A percentile compares a stretch with the other conserved stretches of the same genome.
These are phyloP conservation scores for Melolontha melolontha DNA, from an alignment of 2,888 invertebrate species.

Conservation along the genomic window DNA sequence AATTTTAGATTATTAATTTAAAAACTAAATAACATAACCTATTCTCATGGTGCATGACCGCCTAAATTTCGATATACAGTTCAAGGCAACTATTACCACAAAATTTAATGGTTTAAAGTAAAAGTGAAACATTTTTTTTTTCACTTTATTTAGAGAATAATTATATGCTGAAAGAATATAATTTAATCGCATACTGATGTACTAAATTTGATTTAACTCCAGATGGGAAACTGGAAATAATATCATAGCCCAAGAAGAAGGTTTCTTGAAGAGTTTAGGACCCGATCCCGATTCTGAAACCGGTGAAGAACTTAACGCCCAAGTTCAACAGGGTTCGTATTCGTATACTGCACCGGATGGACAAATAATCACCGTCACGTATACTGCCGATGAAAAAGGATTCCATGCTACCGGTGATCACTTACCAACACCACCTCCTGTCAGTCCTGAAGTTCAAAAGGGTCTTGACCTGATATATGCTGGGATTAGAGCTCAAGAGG, in stretches of 20 bases:
- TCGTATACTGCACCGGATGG: conserved; percentile 85
- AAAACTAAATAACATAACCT: too few relatives aligned
- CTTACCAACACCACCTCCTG: conserved; percentile 86
- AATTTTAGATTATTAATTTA: too few relatives aligned
- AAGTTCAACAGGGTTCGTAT: conserved; percentile 84
- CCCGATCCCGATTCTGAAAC: conserved; percentile 63
- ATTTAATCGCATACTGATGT: too few relatives aligned
- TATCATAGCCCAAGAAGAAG: conserved; percentile 83
- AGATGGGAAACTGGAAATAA: conserved; percentile 88
- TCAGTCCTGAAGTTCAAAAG: conserved; percentile 87
- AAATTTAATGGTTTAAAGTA: too few relatives aligned
- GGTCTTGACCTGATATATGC: conserved; percentile 89
- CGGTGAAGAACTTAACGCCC: conserved; percentile 75
- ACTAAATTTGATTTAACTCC: conserved; percentile 45
- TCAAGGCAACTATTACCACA: too few relatives aligned
- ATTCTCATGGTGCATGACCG: too few relatives aligned
- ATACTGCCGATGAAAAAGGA: conserved; percentile 85
- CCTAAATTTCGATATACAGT: too few relatives aligned
- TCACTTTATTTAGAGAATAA: too few relatives aligned
- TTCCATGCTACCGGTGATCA: conserved; percentile 86
- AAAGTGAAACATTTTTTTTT: too few relatives aligned
- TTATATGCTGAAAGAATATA: too few relatives aligned
- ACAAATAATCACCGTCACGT: conserved; percentile 78
- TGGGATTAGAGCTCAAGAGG: conserved; percentile 78
- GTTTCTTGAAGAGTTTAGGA: conserved; percentile 75